phyloP scores from a whole-genome alignment of 2,797 vertebrate species.

The Chromobotia macracanthus region DNA sequence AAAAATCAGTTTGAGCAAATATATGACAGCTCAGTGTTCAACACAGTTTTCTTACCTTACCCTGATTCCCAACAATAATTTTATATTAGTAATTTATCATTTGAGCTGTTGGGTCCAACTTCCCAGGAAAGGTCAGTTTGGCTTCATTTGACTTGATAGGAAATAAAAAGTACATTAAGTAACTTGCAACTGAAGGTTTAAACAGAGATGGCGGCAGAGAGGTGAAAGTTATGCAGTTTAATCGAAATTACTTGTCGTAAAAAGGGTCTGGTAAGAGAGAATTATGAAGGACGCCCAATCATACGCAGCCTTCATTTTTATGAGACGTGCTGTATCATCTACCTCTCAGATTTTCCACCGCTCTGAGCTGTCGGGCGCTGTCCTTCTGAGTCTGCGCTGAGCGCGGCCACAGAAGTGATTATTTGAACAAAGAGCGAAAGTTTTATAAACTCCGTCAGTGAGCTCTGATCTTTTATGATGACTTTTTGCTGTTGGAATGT shows the following conservation, averaged over 20 bases:
- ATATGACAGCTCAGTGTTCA: too few relatives aligned
- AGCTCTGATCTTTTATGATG: slow-evolving; percentile 69
- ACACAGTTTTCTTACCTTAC: too few relatives aligned
- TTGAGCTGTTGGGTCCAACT: too few relatives aligned
- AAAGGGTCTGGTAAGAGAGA: slow-evolving; percentile 40
- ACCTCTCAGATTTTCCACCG: slow-evolving; percentile 72
- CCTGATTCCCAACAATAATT: too few relatives aligned
- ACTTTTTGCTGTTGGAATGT: slow-evolving; percentile 63
- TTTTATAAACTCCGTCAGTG: slow-evolving; percentile 61
- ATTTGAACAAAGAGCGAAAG: slow-evolving; percentile 65
- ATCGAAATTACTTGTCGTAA: background rate
- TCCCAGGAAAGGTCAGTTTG: too few relatives aligned
- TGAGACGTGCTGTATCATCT: slow-evolving; percentile 42
- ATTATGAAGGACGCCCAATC: slow-evolving; percentile 46
- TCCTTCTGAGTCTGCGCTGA: slow-evolving; percentile 14
- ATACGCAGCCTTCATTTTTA: slow-evolving; percentile 66
- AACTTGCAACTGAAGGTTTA: too few relatives aligned
- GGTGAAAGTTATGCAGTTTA: too few relatives aligned
- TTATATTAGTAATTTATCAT: too few relatives aligned
- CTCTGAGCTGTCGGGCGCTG: slow-evolving; percentile 57
- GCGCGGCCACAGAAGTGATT: slow-evolving; percentile 62
- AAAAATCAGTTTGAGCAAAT: too few relatives aligned
- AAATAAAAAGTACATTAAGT: too few relatives aligned
- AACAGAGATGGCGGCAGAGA: too few relatives aligned
- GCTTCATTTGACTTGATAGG: too few relatives aligned